A percentile compares a stretch with the other conserved stretches of the same genome.
Conservation (phyloP, 2,888 invertebrate species). For the Bellardia bayeri region DNA sequence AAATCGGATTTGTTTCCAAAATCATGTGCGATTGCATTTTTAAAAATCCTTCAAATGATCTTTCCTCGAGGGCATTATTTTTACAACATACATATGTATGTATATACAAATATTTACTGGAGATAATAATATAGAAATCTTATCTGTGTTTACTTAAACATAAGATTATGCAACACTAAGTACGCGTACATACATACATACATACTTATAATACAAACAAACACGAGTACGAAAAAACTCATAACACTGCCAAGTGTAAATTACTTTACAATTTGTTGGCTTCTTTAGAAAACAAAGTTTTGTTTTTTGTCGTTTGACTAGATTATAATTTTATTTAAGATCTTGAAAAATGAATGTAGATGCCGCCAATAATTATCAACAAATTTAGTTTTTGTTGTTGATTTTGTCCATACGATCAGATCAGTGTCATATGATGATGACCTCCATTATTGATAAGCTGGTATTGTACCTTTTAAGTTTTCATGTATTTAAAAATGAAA, state of each 20-base stretch:
- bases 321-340: conserved; percentile 2
- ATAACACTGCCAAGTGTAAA: neutral
- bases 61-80: too few species aligned
- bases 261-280: neutral
- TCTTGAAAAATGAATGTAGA: neutral
- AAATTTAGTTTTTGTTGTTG: conserved; percentile 1
- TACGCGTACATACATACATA: too few species aligned
- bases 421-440: conserved; percentile 34
- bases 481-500: neutral
- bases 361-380: conserved; percentile 41
- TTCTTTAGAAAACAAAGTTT: neutral
- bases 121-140: neutral
- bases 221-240: neutral
- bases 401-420: neutral
- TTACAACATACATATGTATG: too few species aligned
- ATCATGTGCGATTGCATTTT: too few species aligned
- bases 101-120: too few species aligned
- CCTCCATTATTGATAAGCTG: conserved; percentile 44
- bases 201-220: neutral
- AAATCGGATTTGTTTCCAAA: too few species aligned
- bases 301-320: neutral
- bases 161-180: neutral
- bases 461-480: neutral
- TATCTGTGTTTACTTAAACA: neutral
- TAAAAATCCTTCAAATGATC: too few species aligned